Evolutionary conservation across 2,113 vertebrate species (phyloP).

Genomic region (Amia ocellicauda): DNA sequence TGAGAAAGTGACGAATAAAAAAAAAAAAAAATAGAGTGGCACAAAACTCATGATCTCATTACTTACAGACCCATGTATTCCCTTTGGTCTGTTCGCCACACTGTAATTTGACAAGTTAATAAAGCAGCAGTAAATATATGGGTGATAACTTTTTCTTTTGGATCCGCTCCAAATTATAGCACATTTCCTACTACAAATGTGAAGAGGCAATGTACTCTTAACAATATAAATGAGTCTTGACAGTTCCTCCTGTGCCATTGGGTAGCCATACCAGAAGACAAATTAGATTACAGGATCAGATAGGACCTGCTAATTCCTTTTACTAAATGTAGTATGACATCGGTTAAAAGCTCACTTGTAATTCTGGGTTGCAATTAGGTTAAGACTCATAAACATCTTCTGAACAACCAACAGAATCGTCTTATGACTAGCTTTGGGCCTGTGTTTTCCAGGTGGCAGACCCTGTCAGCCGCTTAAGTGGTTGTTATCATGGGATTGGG

Average conservation of each 20-base stretch:
- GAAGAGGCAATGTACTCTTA: background rate
- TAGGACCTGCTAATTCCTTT: background rate
- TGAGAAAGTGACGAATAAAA: background rate
- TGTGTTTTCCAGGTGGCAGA: background rate
- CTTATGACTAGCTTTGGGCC: background rate
- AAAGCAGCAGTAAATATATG: background rate
- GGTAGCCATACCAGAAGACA: background rate
- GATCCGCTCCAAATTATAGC: background rate
- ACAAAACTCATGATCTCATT: background rate
- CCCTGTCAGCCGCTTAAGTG: background rate
- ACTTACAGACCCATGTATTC: background rate
- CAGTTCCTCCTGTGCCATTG: background rate
- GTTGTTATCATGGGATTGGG: background rate
- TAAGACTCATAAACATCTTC: slow-evolving; percentile 8
- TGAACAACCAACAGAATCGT: background rate
- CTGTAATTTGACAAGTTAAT: background rate
- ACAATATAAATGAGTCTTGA: background rate
- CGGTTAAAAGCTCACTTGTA: slow-evolving; percentile 6
- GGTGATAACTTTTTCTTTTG: background rate
- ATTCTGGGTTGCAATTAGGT: slow-evolving; percentile 6
- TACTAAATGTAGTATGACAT: slow-evolving; percentile 7
- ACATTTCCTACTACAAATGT: background rate
- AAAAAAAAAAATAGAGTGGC: slow-evolving; percentile 18
- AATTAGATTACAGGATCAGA: slow-evolving; percentile 6
- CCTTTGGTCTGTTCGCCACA: background rate